Base-by-base conservation (phyloP, 2,797 vertebrate species). In the Spinus pinus region DNA sequence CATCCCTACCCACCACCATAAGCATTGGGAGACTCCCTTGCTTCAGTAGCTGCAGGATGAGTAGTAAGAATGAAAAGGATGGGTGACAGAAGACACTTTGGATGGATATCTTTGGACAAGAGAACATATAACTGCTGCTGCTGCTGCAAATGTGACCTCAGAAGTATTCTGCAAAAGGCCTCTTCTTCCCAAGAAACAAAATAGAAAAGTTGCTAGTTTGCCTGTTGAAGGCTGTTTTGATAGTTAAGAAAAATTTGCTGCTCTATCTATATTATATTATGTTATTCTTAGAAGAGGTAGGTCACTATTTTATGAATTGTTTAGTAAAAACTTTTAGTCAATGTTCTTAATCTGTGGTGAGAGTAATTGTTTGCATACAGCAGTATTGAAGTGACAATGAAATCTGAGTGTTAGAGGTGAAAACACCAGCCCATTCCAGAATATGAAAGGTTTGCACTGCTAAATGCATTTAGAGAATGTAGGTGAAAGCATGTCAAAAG, bases 221-320 rank as follows among this genome's bases (percentile, higher is more conserved):
- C 27, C 33, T 79, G 33, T 61, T 73, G 24, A 70, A 84, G 47
- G 42, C 75, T 93, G 25, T 57, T 75, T 85, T 77, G 69, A 44
- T 65, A 70, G 51, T 69, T 86, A 90, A 78, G 71, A 97, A 94
- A 92, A 86, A 65, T 30, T 62, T 64, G 18, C n/a, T 78, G 23
- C 20, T 19, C 53, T 84, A 33, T 18, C 8, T 67, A 20, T 20
- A 57, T 46, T 19, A 41, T 81, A 41, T 86, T 80, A 82, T 72
- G 47, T 87, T 81, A 81, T 73, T 69, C 70, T 79, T 85, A 42
- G 13, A 33, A 94, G 69, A 85, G 54, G 50, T 83, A 94, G 77
- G 18, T 44, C 16, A 6, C 35, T 88, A 51, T 65, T 83, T 86
- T 71, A 73, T 70, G 17, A 82, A 73, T 81, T 81, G 65, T 61